A percentile compares a stretch with the other conserved stretches of the same genome.
Conservation (phyloP, 2,797 vertebrate species). For the Gallirallus australis region DNA sequence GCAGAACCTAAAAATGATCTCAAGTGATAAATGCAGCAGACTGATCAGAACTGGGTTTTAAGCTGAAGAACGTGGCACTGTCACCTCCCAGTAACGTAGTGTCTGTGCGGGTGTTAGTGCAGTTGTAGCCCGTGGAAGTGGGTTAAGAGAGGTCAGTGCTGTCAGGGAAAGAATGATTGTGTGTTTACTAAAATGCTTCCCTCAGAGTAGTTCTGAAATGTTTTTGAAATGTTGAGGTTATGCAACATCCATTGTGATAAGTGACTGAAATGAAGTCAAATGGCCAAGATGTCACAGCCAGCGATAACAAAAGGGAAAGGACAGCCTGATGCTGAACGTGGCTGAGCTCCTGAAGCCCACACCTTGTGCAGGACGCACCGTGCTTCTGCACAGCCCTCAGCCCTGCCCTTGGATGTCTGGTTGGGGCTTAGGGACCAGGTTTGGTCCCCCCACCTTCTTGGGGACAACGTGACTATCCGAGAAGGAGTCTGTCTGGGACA, state of each 20-base stretch:
- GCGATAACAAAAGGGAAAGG: accelerated
- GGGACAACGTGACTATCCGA: not conserved
- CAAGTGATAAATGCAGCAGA: not conserved
- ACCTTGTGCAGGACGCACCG: accelerated
- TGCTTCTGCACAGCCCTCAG: not conserved
- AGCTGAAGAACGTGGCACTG: not conserved
- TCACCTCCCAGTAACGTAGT: not conserved
- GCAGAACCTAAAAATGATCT: not conserved
- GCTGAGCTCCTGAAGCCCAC: accelerated
- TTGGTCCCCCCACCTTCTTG: not conserved
- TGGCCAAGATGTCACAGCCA: not conserved
- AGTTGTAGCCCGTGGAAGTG: not conserved
- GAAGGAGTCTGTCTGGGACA: not conserved
- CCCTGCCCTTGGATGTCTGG: not conserved
- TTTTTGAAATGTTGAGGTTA: not conserved
- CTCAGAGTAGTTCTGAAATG: not conserved
- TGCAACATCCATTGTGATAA: not conserved
- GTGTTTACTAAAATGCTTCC: not conserved
- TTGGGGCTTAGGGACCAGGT: accelerated
- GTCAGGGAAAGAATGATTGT: not conserved
- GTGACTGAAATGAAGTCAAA: not conserved
- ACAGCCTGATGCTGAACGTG: not conserved
- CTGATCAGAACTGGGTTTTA: not conserved
- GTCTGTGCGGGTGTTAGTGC: not conserved
- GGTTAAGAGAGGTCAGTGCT: not conserved